Base-by-base conservation (phyloP, 2,113 vertebrate species). In the Emberiza fucata region DNA sequence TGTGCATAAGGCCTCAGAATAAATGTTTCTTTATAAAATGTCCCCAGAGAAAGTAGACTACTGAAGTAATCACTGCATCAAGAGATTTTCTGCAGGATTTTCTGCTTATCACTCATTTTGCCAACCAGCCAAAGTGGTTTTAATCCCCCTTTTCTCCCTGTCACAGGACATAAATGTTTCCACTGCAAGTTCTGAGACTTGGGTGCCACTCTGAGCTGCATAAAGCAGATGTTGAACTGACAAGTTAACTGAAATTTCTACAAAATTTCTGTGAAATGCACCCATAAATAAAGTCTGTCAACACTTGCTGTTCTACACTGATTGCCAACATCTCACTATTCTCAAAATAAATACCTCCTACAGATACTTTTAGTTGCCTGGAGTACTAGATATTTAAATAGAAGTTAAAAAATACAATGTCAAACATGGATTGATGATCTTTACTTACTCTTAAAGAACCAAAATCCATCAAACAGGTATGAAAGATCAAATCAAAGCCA, bases 281-380 rank as follows among this genome's bases (percentile, higher is more conserved):
- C 48, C 82, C 90, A 88, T 84, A 91, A 95, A 96, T 92, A 97
- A 80, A 83, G 61, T 85, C 89, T 94, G 91, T 86, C 92, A 93
- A 76, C 90, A 92, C 87, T 94, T 92, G 68, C 92, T 87, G 54
- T 77, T 94, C 79, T 59, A 51, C 20, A 37, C 57, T 88, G 91
- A 94, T 95, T 85, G 78, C 78, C 95, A 93, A 14, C 59, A 92
- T 88, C 70, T 86, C 84, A 44, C 51, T 90, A 4, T 17, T 82
- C 85, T 92, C 90, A 91, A 91, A 96, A 96, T 94, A 95, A 94
- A 92, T 59, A 93, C 90, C 85, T 95, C 92, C 93, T 73, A 91
- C 64, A 57, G 71, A 78, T 66, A 90, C 64, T 70, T 88, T 42
- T 13, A 77, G 12, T 61, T 90, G 75, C 66, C 64, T 81, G 44